Evolutionary conservation across 2,888 invertebrate species (phyloP).

Genomic region (Galerucella calmariensis): DNA sequence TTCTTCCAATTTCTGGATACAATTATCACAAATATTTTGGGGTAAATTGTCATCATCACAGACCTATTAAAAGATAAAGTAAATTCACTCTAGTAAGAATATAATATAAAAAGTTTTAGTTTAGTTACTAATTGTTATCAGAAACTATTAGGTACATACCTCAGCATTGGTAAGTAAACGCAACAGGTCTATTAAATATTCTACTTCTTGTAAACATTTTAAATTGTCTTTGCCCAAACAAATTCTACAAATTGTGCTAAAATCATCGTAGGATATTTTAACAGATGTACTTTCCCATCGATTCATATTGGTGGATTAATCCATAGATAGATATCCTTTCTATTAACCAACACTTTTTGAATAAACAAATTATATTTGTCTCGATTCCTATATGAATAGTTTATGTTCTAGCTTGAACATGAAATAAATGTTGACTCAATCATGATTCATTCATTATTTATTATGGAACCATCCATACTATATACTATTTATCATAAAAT

Average conservation of each 20-base stretch:
- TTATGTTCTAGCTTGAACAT: too few relatives aligned
- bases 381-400: too few relatives aligned
- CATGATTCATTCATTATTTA: too few relatives aligned
- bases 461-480: too few relatives aligned
- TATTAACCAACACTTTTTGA: too few relatives aligned
- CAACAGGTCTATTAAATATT: slow-evolving; percentile 8
- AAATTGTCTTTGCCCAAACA: slow-evolving; percentile 6
- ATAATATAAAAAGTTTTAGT: too few relatives aligned
- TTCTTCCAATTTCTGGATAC: not conserved
- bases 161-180: not conserved
- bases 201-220: slow-evolving; percentile 12
- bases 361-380: too few relatives aligned
- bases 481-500: too few relatives aligned
- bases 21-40: slow-evolving; percentile 9
- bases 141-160: not conserved
- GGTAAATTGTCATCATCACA: not conserved
- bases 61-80: too few relatives aligned
- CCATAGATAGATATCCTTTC: too few relatives aligned
- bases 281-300: not conserved
- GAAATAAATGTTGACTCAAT: too few relatives aligned
- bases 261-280: not conserved
- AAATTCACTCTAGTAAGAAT: too few relatives aligned
- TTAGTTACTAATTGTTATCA: not conserved
- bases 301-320: not conserved
- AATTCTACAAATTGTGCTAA: slow-evolving; percentile 11